Evolutionary conservation across 1,140 invertebrate species (phyloP).

Genomic region (Diabrotica undecimpunctata): DNA sequence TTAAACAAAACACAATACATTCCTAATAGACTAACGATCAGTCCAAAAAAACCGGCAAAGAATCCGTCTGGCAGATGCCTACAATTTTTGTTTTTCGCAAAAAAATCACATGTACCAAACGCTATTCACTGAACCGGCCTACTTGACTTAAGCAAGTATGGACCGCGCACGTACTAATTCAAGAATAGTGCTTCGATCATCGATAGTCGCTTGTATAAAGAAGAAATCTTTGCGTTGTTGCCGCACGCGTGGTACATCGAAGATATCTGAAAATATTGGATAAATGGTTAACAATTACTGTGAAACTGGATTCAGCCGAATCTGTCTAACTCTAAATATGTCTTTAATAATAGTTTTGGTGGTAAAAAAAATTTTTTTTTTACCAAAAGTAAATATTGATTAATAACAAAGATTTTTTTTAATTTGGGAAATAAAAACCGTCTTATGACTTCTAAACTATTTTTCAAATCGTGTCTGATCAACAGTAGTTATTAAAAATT

Average conservation of each 20-base stretch:
- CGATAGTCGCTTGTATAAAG: neutral
- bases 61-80: neutral
- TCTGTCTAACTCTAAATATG: too few species aligned
- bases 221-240: neutral
- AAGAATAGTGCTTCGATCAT: neutral
- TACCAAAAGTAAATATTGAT: too few species aligned
- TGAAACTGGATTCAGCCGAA: too few species aligned
- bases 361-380: too few species aligned
- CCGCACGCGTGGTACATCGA: neutral
- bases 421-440: too few species aligned
- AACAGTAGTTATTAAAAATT: too few species aligned
- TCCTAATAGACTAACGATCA: neutral
- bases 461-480: too few species aligned
- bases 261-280: too few species aligned
- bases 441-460: too few species aligned
- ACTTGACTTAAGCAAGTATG: slow-evolving; percentile 2
- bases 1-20: neutral
- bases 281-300: too few species aligned
- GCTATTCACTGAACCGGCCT: slow-evolving; percentile 1
- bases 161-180: neutral
- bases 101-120: neutral
- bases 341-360: too few species aligned
- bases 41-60: neutral
- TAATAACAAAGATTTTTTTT: too few species aligned
- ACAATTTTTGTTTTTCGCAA: neutral